Evolutionary conservation across 2,888 invertebrate genomes (phyloP).

Genomic region (Portevinia maculata): DNA sequence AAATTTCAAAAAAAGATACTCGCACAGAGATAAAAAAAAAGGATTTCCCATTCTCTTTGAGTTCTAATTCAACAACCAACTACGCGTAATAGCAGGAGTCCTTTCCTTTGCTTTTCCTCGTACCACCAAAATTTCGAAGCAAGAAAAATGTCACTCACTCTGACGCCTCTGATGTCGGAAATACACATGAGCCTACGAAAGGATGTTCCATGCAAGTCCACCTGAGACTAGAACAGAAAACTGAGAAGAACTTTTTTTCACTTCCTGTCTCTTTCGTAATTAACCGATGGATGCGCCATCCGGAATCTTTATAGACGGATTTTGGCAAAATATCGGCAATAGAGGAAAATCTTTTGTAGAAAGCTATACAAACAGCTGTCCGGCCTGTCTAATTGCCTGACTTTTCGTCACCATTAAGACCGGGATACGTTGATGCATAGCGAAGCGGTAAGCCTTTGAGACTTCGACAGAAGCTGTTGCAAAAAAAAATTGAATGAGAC

Average conservation of each 20-base stretch:
- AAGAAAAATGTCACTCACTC: constrained; percentile 24
- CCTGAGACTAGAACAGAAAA: constrained; percentile 15
- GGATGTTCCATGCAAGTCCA: constrained; percentile 38
- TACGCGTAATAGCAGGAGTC: constrained; percentile 29
- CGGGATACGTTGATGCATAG: not conserved
- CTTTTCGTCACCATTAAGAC: constrained; percentile 46
- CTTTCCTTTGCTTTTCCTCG: not conserved
- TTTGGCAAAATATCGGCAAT: not conserved
- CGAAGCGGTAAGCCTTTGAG: not conserved
- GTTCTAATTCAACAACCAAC: constrained; percentile 47
- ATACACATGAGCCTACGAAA: constrained; percentile 18
- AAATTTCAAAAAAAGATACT: constrained; percentile 12
- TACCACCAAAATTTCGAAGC: constrained; percentile 20
- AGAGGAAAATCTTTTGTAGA: constrained; percentile 8
- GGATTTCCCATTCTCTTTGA: constrained; percentile 68
- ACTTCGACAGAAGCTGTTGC: constrained; percentile 6
- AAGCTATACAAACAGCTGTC: constrained; percentile 33
- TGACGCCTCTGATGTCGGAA: not conserved
- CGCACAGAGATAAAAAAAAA: constrained; percentile 20
- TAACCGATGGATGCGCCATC: not conserved
- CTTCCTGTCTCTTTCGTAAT: constrained; percentile 20
- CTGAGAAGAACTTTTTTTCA: not conserved
- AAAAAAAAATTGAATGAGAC: not conserved
- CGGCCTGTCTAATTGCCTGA: constrained; percentile 54
- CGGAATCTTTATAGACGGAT: constrained; percentile 1